phyloP scores from a whole-genome alignment of 92 coral and sea anemone species.

The Pocillopora grandis region DNA sequence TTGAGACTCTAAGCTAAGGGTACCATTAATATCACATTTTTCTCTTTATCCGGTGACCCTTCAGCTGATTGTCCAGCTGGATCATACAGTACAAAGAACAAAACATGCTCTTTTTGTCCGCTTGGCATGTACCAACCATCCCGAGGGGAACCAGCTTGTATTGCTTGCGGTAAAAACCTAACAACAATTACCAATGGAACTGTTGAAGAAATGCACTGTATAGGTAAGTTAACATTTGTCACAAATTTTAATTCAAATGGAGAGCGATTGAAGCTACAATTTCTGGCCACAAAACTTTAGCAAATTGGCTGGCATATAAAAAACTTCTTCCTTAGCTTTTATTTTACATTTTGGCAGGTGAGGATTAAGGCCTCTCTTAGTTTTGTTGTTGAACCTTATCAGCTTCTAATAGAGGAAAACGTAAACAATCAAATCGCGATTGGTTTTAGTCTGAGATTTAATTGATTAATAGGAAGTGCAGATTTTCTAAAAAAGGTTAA shows the following conservation, averaged over 20 bases:
- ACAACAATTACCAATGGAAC: constrained; percentile 45
- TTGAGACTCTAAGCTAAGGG: too few species aligned
- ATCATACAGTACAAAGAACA: constrained; percentile 38
- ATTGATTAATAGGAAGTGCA: too few species aligned
- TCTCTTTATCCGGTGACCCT: too few species aligned
- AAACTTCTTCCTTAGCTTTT: too few species aligned
- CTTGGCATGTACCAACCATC: constrained; percentile 47
- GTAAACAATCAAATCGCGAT: too few species aligned
- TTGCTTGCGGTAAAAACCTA: constrained; percentile 21
- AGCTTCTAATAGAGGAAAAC: too few species aligned
- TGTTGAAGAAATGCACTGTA: constrained; percentile 16
- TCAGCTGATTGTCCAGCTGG: constrained; percentile 51
- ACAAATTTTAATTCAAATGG: not conserved
- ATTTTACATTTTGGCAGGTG: too few species aligned
- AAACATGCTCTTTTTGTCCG: constrained; percentile 36
- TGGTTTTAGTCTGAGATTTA: too few species aligned
- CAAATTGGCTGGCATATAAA: not conserved
- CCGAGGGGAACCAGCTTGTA: constrained; percentile 31
- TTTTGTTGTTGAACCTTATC: too few species aligned
- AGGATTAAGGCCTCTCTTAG: too few species aligned
- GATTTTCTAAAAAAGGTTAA: too few species aligned
- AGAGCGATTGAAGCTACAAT: not conserved
- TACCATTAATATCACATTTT: too few species aligned
- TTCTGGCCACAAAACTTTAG: not conserved
- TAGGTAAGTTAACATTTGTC: not conserved